Base-by-base conservation (phyloP, 64 coral and sea anemone species). In the Montipora capricornis region DNA sequence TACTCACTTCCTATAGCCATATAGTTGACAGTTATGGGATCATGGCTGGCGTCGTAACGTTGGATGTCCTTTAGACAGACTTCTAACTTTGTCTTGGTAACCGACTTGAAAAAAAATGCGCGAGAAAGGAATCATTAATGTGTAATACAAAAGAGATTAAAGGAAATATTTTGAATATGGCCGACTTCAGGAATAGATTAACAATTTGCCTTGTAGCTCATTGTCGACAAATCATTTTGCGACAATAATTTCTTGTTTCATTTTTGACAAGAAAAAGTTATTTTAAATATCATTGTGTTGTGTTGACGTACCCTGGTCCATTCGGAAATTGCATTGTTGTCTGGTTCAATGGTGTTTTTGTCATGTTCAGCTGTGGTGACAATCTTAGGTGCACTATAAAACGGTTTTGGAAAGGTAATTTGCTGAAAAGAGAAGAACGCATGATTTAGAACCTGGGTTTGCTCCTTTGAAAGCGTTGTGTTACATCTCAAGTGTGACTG, bases 1-100 rank as follows among this genome's bases (percentile, higher is more conserved):
- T 60, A 81, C 79, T 83, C 71, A 96, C 95, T 17, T 78, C 95
- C 95, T 29, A 96, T 61, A 11, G 91, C 90, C 53, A 93, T 45
- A 57, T 90, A 94, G 76, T 51, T 96, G 75, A 96, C 90, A 8
- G 91, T 91, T 7, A 96, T 82, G 24, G 91, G 74, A 47, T 96
- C 95, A 53, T 96, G 95, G 75, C 86, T 52, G 2, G 89, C 77
- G 74, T 94, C 87, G 51, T 87, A 94, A 6, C 87, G 95, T 29
- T 96, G 95, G 3, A 96, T 84, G 49, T 96, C 95, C 13, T 93
- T 96, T 47, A 96, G 80, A 44, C 95, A 96, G 46, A 93, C 91
- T 14, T 88, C n/a, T 64, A 96, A 90, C 3, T 66, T 61, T n/a
- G 11, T 79, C 47, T 73, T 76, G 26, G 24, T 70, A 2, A 96